phyloP scores from a whole-genome alignment of 1,140 invertebrate genomes.

The Stegodyphus dumicola region DNA sequence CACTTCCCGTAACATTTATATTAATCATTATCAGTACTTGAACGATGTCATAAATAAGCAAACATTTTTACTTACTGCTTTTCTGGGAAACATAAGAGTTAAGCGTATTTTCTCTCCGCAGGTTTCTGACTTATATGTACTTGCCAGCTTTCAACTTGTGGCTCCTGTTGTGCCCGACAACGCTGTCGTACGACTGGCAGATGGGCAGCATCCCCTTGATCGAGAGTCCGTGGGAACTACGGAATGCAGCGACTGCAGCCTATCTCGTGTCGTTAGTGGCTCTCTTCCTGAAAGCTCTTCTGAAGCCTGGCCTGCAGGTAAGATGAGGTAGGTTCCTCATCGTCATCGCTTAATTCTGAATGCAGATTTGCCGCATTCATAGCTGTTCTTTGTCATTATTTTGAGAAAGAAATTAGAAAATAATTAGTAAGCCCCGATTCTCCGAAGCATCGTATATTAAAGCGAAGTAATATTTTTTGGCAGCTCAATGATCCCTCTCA shows the following conservation, averaged over 20 bases:
- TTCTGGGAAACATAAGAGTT: background rate
- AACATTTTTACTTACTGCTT: too few species aligned
- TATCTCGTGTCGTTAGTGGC: background rate
- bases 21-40: too few species aligned
- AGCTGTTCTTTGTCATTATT: too few species aligned
- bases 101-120: slow-evolving; percentile 50
- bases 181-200: slow-evolving; percentile 74
- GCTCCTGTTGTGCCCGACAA: slow-evolving; percentile 70
- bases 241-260: slow-evolving; percentile 67
- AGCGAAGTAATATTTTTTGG: too few species aligned
- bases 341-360: background rate
- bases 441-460: too few species aligned
- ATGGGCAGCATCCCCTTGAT: slow-evolving; percentile 73
- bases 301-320: slow-evolving; percentile 32
- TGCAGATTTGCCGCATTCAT: too few species aligned
- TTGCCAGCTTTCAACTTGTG: slow-evolving; percentile 71
- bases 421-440: too few species aligned
- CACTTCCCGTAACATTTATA: too few species aligned
- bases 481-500: too few species aligned
- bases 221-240: slow-evolving; percentile 67
- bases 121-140: slow-evolving; percentile 71
- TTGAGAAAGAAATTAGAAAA: too few species aligned
- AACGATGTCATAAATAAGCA: too few species aligned
- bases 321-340: slow-evolving; percentile 56
- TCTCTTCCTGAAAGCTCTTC: background rate